Percentiles rank a stretch among this genome's conserved stretches.
These are phyloP conservation scores for Synergus itoensis DNA, from an alignment of 2,888 invertebrate genomes.

Conservation along the genomic window DNA sequence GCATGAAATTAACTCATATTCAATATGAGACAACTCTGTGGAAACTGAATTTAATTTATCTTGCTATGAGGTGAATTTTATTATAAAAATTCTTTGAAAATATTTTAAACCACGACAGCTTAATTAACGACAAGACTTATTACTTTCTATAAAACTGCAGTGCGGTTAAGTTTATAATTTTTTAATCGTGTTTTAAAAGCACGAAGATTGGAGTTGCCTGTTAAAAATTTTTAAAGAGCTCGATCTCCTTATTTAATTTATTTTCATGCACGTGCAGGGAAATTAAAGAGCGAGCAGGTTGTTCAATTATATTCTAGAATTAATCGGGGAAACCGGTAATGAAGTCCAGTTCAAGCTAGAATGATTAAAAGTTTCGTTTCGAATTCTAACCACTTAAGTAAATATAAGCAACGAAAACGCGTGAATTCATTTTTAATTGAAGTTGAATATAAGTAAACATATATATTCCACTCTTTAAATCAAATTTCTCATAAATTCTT, in stretches of 20 bases:
- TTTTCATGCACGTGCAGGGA: neutral
- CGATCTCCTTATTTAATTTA: neutral
- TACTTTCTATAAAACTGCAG: neutral
- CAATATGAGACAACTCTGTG: neutral
- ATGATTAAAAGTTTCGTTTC: neutral
- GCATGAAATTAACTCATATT: neutral
- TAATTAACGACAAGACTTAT: neutral
- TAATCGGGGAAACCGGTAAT: constrained; percentile 11
- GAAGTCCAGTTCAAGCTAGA: neutral
- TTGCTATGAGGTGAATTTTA: neutral
- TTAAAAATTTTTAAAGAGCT: constrained; percentile 6
- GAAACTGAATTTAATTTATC: neutral
- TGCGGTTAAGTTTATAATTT: neutral
- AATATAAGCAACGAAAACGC: neutral
- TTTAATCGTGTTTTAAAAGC: constrained; percentile 19
- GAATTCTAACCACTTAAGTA: neutral
- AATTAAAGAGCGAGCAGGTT: neutral
- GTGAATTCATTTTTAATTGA: neutral
- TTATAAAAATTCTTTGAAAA: neutral
- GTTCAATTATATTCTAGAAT: constrained; percentile 18
- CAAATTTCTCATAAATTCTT: no score
- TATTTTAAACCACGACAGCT: neutral
- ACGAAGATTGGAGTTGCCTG: neutral
- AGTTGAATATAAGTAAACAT: neutral
- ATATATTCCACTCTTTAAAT: no score